These are phyloP conservation scores for Sussaba pulchella DNA, from an alignment of 2,888 invertebrate genomes.

Conservation along the genomic window DNA sequence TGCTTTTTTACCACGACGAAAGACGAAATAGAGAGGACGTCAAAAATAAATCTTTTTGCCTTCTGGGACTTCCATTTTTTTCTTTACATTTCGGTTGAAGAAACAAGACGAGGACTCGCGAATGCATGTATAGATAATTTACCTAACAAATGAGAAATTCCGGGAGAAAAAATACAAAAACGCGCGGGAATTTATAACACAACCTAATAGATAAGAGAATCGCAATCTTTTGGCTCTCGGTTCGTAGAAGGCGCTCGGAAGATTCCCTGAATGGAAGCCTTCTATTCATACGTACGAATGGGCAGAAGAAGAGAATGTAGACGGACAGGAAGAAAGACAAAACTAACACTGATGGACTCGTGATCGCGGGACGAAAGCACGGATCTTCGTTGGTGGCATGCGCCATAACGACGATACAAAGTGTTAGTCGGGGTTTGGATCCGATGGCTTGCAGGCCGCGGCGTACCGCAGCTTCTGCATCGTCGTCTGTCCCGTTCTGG, in stretches of 20 bases:
- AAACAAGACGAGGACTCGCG: no score
- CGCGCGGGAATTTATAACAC: no score
- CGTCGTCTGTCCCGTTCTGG: neutral
- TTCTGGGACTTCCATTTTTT: no score
- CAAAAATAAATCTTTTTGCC: no score
- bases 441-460: no score
- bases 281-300: slow-evolving; percentile 56
- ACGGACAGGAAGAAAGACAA: slow-evolving; percentile 55
- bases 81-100: no score
- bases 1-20: no score
- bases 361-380: slow-evolving; percentile 11
- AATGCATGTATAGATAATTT: no score
- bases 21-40: no score
- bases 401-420: slow-evolving; percentile 44
- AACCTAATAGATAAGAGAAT: slow-evolving; percentile 13
- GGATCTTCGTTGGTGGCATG: slow-evolving; percentile 55
- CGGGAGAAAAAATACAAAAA: no score
- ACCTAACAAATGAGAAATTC: no score
- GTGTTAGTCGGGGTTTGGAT: slow-evolving; percentile 20
- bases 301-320: slow-evolving; percentile 43
- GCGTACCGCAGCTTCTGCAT: neutral
- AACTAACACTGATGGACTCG: slow-evolving; percentile 45
- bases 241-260: slow-evolving; percentile 47
- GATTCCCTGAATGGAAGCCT: slow-evolving; percentile 58
- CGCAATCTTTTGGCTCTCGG: slow-evolving; percentile 34